These are phyloP conservation scores for Rhynchopsitta pachyrhyncha DNA, from an alignment of 2,113 vertebrate genomes.

Conservation along the genomic window DNA sequence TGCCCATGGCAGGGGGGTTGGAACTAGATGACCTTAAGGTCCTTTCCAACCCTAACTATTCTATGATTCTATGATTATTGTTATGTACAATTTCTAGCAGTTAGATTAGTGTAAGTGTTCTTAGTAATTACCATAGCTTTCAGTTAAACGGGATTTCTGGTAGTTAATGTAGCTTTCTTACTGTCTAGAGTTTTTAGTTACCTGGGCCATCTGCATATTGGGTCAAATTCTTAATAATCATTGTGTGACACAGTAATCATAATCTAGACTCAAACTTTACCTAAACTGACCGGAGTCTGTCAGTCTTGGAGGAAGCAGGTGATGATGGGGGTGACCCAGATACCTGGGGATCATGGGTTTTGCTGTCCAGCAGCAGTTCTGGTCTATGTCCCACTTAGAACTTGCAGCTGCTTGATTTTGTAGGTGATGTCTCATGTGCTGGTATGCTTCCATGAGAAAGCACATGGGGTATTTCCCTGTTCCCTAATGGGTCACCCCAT, in stretches of 20 bases:
- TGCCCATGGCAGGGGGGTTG: no score
- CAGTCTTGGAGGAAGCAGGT: neutral
- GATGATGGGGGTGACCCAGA: neutral
- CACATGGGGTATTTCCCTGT: neutral
- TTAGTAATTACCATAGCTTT: neutral
- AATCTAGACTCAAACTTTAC: neutral
- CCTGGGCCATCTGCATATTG: neutral
- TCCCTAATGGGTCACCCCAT: neutral
- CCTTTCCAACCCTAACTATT: no score
- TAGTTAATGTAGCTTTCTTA: neutral
- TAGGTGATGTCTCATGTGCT: neutral
- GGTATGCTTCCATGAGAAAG: neutral
- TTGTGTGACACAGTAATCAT: neutral
- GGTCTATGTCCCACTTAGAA: neutral
- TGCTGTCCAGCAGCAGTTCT: neutral
- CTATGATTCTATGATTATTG: neutral
- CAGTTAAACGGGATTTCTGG: neutral
- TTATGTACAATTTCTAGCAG: neutral
- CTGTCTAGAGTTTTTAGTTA: neutral
- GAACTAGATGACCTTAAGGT: no score
- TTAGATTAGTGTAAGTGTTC: neutral
- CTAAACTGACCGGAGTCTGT: neutral
- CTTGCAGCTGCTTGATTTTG: neutral
- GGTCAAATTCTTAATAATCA: neutral
- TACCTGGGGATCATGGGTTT: accelerated